Percentiles rank a stretch among this genome's conserved stretches.
Conservation (phyloP, 2,797 vertebrate species). For the Gymnopithys bicolor region DNA sequence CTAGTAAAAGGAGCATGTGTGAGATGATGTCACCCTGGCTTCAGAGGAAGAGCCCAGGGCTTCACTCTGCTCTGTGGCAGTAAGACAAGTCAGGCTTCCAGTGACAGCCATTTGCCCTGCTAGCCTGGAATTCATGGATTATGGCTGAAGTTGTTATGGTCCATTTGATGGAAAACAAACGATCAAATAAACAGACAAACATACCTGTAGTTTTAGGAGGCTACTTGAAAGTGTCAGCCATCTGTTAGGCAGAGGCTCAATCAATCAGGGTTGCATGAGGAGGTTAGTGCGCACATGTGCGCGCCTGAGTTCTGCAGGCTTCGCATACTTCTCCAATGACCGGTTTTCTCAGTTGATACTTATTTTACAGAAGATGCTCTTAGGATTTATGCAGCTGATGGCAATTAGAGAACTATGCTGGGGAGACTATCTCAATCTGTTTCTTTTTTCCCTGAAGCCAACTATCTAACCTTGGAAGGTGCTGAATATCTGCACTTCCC, state of each 20-base stretch:
- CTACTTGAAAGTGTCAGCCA: constrained; percentile 59
- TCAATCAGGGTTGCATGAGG: constrained; percentile 66
- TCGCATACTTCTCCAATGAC: constrained; percentile 74
- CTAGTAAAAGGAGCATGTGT: constrained; percentile 31
- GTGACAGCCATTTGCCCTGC: neutral
- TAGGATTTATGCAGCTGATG: constrained; percentile 73
- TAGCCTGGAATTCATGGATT: neutral
- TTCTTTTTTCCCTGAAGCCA: neutral
- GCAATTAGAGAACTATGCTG: constrained; percentile 63
- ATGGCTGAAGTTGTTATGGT: neutral
- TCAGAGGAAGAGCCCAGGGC: neutral
- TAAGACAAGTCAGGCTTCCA: neutral
- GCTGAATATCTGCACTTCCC: neutral
- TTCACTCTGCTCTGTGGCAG: neutral
- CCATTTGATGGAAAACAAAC: neutral
- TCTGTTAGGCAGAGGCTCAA: constrained; percentile 67
- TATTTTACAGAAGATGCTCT: constrained; percentile 74
- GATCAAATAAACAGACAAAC: neutral
- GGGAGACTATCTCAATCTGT: neutral
- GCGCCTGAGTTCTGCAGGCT: constrained; percentile 56
- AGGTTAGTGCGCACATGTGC: neutral
- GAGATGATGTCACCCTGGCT: constrained; percentile 28
- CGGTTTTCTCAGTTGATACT: constrained; percentile 66
- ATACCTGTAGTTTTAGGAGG: constrained; percentile 28
- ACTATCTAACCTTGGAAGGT: neutral